Evolutionary conservation across 1,140 invertebrate species (phyloP).

Genomic region (Drosophila kohkoa): DNA sequence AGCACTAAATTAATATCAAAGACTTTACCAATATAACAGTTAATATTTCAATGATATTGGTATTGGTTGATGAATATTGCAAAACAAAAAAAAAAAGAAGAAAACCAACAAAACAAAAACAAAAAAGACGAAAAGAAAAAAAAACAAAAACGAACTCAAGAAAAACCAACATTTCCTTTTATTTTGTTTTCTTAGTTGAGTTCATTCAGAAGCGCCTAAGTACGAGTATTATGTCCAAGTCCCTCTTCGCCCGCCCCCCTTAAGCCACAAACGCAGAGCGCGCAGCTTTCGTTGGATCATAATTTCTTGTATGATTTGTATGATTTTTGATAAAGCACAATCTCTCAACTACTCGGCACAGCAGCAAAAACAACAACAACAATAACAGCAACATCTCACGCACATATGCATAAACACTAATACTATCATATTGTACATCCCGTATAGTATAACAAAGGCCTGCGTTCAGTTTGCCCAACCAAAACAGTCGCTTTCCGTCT

Average conservation of each 20-base stretch:
- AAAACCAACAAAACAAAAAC: constrained; percentile 34
- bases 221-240: constrained; percentile 20
- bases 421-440: not conserved
- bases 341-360: constrained; percentile 9
- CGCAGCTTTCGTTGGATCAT: constrained; percentile 37
- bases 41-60: constrained; percentile 58
- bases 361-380: constrained; percentile 14
- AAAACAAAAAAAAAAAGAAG: constrained; percentile 14
- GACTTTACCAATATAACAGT: constrained; percentile 73
- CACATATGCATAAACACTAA: constrained; percentile 15
- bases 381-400: constrained; percentile 12
- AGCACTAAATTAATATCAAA: constrained; percentile 84
- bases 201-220: constrained; percentile 31
- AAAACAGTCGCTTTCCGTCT: constrained; percentile 28
- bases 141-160: constrained; percentile 54
- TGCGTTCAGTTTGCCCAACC: constrained; percentile 33
- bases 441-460: constrained; percentile 17
- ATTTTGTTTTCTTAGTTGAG: constrained; percentile 46
- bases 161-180: constrained; percentile 61
- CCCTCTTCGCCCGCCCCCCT: constrained; percentile 17
- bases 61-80: constrained; percentile 83
- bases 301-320: constrained; percentile 38
- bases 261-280: constrained; percentile 9
- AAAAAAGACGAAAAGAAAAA: constrained; percentile 43
- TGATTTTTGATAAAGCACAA: constrained; percentile 22